phyloP scores from a whole-genome alignment of 2,113 vertebrate species.

The Pituophis catenifer region DNA sequence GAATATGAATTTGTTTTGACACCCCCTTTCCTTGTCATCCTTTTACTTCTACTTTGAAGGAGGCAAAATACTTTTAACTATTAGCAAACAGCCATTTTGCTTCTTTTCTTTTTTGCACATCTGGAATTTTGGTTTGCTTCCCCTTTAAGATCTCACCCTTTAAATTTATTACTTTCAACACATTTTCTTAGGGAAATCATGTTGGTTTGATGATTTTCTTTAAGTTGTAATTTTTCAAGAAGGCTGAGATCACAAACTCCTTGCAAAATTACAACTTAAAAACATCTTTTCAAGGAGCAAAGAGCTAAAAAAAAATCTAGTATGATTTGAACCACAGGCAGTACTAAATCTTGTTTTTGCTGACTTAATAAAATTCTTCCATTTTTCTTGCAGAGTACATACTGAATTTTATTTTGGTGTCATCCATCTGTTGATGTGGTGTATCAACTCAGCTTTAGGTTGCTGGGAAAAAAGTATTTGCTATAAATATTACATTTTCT shows the following conservation, averaged over 20 bases:
- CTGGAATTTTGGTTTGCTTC: background rate
- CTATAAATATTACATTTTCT: background rate
- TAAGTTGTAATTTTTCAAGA: background rate
- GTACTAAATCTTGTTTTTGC: background rate
- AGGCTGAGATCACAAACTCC: background rate
- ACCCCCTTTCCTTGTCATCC: background rate
- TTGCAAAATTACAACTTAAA: background rate
- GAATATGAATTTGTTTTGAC: background rate
- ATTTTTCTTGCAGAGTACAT: background rate
- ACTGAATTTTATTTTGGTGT: background rate
- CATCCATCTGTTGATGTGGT: background rate
- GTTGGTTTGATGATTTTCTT: background rate
- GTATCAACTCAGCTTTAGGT: background rate
- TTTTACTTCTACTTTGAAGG: background rate
- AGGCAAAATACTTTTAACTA: background rate
- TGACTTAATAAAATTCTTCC: background rate
- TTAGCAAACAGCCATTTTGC: background rate
- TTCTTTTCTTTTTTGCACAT: background rate
- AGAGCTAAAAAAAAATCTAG: background rate
- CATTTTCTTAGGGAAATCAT: background rate
- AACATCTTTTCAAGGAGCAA: background rate
- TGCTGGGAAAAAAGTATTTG: background rate
- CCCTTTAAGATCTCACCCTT: background rate
- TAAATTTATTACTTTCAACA: background rate
- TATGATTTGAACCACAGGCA: background rate